Evolutionary conservation across 1,140 invertebrate species (phyloP).

Genomic region (Diachasmimorpha longicaudata): DNA sequence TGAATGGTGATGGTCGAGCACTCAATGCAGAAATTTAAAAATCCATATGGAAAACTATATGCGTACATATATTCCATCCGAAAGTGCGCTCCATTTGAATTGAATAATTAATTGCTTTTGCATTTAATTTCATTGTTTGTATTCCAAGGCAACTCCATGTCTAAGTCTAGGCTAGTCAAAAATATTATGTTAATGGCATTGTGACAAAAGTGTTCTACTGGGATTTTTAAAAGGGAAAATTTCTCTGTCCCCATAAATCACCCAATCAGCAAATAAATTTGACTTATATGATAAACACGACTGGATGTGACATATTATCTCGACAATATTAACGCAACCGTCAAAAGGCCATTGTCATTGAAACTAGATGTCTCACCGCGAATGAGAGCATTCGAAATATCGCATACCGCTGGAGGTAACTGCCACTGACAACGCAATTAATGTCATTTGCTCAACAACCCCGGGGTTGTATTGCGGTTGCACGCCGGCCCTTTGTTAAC

Average conservation of each 20-base stretch:
- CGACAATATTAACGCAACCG: neutral
- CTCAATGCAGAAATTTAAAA: too few species aligned
- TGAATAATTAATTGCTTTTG: too few species aligned
- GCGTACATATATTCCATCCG: too few species aligned
- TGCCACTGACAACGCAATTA: conserved; percentile 50
- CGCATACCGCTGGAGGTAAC: conserved; percentile 26
- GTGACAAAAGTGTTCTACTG: too few species aligned
- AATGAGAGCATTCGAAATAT: neutral
- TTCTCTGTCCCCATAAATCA: neutral
- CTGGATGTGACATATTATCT: neutral
- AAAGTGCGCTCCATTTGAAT: too few species aligned
- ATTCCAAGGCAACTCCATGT: too few species aligned
- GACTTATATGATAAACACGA: neutral
- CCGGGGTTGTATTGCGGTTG: conserved; percentile 30
- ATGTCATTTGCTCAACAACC: conserved; percentile 33
- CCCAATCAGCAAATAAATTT: neutral
- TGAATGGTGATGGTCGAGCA: too few species aligned
- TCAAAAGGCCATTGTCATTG: neutral
- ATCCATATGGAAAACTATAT: too few species aligned
- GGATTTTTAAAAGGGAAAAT: too few species aligned
- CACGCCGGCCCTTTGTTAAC: conserved; percentile 17
- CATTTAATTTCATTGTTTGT: too few species aligned
- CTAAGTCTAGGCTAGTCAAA: too few species aligned
- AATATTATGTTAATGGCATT: too few species aligned
- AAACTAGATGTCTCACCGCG: neutral